Conservation (phyloP, 2,888 invertebrate species). For the Argyra leucocephala region DNA sequence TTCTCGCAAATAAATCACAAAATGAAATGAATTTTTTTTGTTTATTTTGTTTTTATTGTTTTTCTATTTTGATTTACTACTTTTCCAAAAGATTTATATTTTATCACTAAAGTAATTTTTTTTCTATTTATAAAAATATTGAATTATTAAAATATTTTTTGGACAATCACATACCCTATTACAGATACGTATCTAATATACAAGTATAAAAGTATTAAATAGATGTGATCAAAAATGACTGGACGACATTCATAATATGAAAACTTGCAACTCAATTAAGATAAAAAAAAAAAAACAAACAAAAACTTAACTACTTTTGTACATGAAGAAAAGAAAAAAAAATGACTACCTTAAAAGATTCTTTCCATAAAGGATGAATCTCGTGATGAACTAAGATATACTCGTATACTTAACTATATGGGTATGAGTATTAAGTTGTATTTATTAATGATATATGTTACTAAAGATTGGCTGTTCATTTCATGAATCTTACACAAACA, state of each 20-base stretch:
- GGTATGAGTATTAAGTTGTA: not conserved
- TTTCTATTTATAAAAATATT: not conserved
- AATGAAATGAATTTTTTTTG: not conserved
- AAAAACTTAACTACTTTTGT: not conserved
- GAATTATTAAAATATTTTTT: not conserved
- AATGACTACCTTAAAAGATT: not conserved
- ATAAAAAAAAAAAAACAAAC: not conserved
- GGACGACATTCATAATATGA: too few species aligned
- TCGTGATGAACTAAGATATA: not conserved
- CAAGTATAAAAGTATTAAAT: too few species aligned
- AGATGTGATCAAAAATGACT: too few species aligned
- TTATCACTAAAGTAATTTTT: conserved; percentile 6
- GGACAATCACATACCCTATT: too few species aligned
- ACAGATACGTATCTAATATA: too few species aligned
- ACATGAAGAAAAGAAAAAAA: not conserved
- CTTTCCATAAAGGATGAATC: not conserved
- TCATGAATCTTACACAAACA: not conserved
- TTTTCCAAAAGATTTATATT: conserved; percentile 3
- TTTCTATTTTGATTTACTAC: not conserved
- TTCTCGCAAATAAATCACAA: not conserved
- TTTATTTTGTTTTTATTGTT: too few species aligned
- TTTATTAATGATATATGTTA: not conserved
- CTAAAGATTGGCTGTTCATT: not conserved
- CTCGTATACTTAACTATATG: not conserved
- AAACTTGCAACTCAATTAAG: too few species aligned